Conservation (phyloP, 2,888 invertebrate species). For the Baccha elongata region DNA sequence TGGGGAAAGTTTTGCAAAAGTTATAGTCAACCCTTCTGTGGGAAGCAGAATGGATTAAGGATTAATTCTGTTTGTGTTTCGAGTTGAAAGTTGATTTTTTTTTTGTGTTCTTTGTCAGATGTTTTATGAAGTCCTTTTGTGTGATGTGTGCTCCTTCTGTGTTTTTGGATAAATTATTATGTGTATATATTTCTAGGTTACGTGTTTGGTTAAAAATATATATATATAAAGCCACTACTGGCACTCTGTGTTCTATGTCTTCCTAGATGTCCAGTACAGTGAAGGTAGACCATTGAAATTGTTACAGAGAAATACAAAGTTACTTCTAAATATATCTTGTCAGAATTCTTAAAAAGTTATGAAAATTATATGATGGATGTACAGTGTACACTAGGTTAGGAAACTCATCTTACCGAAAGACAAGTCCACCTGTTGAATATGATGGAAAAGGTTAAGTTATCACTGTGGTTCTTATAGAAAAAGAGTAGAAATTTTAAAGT, state of each 20-base stretch:
- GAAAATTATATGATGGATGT: conserved; percentile 45
- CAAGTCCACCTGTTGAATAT: conserved; percentile 57
- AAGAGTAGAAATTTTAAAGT: neutral
- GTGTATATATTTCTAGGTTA: neutral
- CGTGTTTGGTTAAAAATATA: too few species aligned
- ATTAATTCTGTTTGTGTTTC: conserved; percentile 70
- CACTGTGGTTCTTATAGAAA: neutral
- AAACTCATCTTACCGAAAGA: neutral
- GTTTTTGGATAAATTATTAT: neutral
- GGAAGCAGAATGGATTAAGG: conserved; percentile 45
- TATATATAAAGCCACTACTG: too few species aligned
- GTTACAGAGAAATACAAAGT: conserved; percentile 12
- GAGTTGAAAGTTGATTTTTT: conserved; percentile 14
- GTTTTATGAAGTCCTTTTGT: conserved; percentile 29
- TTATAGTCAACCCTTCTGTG: conserved; percentile 32
- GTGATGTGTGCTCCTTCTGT: conserved; percentile 6
- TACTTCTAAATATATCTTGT: conserved; percentile 21
- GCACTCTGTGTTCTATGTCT: neutral
- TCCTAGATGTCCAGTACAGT: conserved; percentile 6
- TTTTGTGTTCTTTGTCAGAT: conserved; percentile 17
- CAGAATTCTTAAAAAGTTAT: conserved; percentile 30
- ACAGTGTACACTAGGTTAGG: neutral
- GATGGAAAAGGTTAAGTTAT: conserved; percentile 33
- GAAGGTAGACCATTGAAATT: conserved; percentile 46
- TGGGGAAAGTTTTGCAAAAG: conserved; percentile 46